phyloP scores from a whole-genome alignment of 2,797 vertebrate species.

The Perdix hodgsoniae region DNA sequence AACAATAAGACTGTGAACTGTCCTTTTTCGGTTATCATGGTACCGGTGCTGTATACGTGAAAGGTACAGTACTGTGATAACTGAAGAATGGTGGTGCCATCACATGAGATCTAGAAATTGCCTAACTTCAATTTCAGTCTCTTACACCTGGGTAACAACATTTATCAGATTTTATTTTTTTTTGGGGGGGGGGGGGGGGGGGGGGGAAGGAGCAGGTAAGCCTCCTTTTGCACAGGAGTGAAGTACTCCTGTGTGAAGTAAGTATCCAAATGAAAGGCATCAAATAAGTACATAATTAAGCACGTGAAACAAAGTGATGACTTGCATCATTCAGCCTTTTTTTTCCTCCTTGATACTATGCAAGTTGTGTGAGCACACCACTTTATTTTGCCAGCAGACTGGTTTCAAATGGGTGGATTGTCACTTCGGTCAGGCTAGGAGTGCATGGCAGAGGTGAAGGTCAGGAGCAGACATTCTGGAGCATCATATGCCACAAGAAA shows the following conservation, averaged over 20 bases:
- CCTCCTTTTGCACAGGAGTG: not conserved
- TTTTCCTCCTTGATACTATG: not conserved
- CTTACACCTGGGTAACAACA: not conserved
- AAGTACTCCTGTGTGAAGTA: not conserved
- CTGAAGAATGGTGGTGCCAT: constrained; percentile 99
- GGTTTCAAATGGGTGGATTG: not conserved
- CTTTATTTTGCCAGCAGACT: not conserved
- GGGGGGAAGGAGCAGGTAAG: not conserved
- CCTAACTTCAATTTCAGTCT: constrained; percentile 1
- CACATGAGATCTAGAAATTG: constrained; percentile 80
- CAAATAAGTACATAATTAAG: not conserved
- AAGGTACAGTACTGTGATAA: constrained; percentile 99
- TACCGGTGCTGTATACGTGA: constrained; percentile 98
- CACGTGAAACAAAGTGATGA: not conserved
- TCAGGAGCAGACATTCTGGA: not conserved
- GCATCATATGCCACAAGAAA: not conserved
- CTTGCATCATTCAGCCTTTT: not conserved
- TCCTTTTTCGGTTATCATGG: constrained; percentile 99
- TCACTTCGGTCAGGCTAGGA: not conserved
- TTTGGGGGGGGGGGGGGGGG: too few species aligned
- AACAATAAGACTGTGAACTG: constrained; percentile 90
- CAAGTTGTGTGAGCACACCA: not conserved
- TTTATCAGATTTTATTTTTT: not conserved
- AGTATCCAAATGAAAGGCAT: not conserved
- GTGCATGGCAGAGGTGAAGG: not conserved